phyloP scores from a whole-genome alignment of 2,888 invertebrate genomes.

The Fragum whitleyi region DNA sequence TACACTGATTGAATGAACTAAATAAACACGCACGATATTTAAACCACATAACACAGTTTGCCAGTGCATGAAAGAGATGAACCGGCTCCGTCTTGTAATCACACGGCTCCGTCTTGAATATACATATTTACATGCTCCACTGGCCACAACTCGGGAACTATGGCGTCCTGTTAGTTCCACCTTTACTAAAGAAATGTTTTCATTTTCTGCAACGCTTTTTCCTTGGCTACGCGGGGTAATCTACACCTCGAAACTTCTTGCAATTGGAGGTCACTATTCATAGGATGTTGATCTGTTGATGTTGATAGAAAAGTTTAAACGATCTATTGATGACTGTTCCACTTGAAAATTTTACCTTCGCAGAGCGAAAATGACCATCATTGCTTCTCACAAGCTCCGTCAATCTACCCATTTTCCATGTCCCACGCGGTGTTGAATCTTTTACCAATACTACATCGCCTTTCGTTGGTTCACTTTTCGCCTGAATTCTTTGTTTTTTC shows the following conservation, averaged over 20 bases:
- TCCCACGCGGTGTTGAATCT: neutral
- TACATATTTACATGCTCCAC: neutral
- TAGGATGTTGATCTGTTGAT: neutral
- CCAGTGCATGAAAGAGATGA: neutral
- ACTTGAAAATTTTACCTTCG: neutral
- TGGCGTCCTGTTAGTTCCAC: neutral
- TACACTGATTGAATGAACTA: neutral
- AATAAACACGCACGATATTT: neutral
- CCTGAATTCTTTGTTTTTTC: constrained; percentile 15
- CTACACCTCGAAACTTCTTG: neutral
- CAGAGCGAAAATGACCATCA: neutral
- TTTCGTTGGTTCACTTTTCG: neutral
- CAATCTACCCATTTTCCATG: neutral
- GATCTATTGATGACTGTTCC: neutral
- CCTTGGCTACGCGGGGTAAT: neutral
- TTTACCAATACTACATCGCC: neutral
- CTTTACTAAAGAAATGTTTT: neutral
- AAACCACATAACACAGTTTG: neutral
- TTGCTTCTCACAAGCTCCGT: neutral
- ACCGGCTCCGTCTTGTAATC: neutral
- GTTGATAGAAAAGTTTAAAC: neutral
- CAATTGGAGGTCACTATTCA: no score
- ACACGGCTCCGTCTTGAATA: neutral
- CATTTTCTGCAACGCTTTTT: neutral
- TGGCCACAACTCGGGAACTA: neutral